Evolutionary conservation across 2,113 vertebrate species (phyloP), one percentile per base, ranked within the genome.

Genomic region (Callipepla squamata): DNA sequence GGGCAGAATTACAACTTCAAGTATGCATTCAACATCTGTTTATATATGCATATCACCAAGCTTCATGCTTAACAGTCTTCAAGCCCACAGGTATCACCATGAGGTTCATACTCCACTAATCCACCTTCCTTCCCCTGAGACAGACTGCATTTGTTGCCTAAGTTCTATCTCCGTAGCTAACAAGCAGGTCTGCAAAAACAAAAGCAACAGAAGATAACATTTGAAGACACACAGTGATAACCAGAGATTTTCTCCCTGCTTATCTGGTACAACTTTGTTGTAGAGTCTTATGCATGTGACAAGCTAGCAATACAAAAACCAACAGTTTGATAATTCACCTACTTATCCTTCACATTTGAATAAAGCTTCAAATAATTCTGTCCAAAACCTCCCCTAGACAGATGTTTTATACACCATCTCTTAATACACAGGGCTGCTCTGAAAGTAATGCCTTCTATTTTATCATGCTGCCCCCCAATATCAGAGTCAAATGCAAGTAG

Each of bases 21-120:
- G 36, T 32, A 75, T 48, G 18, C 26, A 61, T 51, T 6, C 42
- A 70, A 30, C 30, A 74, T 47, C 32, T 44, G n/a, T 25, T 59
- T n/a, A 75, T 13, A 65, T 2, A 65, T 2, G 11, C 4, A 48
- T 11, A 34, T 4, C 0, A 2, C 2, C 0, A 40, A 50, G 61
- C 40, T 78, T 47, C 48, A 65, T 3, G 18, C 36, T 72, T 18
- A 61, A 17, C 42, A 42, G 13, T 40, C 77, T 58, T 81, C n/a
- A 81, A 47, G 25, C 20, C 25, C 74, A 77, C 73, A 61, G 48
- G 4, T 72, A 40, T 26, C 50, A 73, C 47, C 47, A 78, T 18
- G 18, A 48, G 32, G 22, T 75, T 75, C 47, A 44, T 23, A 84
- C 34, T 45, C 23, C 55, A 44, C 11, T 59, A 22, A 4, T 42